Conservation (phyloP, 1,140 invertebrate genomes). For the Caenorhabditis briggsae region DNA sequence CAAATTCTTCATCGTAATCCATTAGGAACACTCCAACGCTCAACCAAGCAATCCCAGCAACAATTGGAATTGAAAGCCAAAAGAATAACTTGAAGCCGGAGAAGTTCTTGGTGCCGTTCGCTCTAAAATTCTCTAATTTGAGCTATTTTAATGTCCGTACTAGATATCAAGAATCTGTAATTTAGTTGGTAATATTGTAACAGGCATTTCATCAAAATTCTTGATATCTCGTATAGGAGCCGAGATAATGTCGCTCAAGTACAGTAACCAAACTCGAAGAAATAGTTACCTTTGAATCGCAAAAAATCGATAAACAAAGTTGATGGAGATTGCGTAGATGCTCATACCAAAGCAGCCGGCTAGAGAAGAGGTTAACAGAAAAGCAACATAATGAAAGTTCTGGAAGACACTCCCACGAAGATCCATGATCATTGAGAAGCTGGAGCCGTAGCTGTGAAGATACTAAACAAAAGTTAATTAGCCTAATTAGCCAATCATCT, state of each 20-base stretch:
- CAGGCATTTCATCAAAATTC: no score
- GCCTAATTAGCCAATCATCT: not conserved
- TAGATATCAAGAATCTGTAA: no score
- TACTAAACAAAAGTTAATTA: not conserved
- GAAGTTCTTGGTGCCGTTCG: not conserved
- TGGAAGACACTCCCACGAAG: not conserved
- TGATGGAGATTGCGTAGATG: not conserved
- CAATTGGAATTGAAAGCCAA: not conserved
- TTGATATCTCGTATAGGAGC: no score
- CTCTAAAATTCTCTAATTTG: not conserved
- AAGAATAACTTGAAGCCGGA: not conserved
- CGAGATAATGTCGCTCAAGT: no score
- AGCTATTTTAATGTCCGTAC: not conserved
- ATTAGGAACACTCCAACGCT: not conserved
- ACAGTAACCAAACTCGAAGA: not conserved
- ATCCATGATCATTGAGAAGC: conserved; percentile 36
- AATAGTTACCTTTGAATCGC: not conserved
- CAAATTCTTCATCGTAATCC: not conserved
- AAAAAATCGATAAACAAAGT: conserved; percentile 1
- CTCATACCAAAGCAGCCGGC: not conserved
- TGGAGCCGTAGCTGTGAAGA: conserved; percentile 3
- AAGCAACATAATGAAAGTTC: not conserved
- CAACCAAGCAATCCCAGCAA: not conserved
- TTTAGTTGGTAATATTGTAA: no score
- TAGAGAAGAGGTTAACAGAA: not conserved